These are phyloP conservation scores for Baronia brevicornis DNA, from an alignment of 2,888 invertebrate genomes.

Conservation along the genomic window DNA sequence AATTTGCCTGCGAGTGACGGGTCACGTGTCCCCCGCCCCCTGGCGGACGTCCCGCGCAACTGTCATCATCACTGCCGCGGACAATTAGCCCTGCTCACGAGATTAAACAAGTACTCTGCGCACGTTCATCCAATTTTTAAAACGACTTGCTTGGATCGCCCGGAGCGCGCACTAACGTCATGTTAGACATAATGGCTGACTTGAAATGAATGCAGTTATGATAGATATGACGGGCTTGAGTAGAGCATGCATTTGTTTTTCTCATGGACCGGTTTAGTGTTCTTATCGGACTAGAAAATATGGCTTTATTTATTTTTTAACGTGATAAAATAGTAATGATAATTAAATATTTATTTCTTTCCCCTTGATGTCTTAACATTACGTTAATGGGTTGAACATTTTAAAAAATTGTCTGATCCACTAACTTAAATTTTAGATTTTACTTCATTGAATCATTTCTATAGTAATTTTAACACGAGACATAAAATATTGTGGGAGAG, in stretches of 20 bases:
- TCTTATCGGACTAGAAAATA: no score
- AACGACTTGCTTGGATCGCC: constrained; percentile 29
- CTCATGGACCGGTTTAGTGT: no score
- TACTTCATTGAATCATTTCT: no score
- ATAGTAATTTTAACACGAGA: no score
- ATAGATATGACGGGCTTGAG: constrained; percentile 44
- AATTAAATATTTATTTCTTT: no score
- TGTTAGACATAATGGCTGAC: constrained; percentile 31
- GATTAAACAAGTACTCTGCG: constrained; percentile 60
- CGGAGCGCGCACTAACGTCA: constrained; percentile 32
- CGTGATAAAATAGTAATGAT: no score
- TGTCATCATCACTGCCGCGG: constrained; percentile 68
- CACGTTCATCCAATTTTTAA: constrained; percentile 47
- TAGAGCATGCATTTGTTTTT: constrained; percentile 28
- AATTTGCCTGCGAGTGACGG: constrained; percentile 75
- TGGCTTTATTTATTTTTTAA: no score
- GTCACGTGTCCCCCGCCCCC: constrained; percentile 61
- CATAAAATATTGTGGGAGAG: no score
- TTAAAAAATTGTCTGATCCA: no score
- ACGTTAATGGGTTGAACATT: no score
- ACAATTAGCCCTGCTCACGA: constrained; percentile 72
- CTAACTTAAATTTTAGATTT: no score
- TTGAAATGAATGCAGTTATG: constrained; percentile 33
- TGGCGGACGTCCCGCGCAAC: constrained; percentile 27
- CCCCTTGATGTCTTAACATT: no score